A percentile compares a stretch with the other conserved stretches of the same genome.
These are phyloP conservation scores for Panorpa germanica DNA, from an alignment of 2,888 invertebrate species.

Conservation along the genomic window DNA sequence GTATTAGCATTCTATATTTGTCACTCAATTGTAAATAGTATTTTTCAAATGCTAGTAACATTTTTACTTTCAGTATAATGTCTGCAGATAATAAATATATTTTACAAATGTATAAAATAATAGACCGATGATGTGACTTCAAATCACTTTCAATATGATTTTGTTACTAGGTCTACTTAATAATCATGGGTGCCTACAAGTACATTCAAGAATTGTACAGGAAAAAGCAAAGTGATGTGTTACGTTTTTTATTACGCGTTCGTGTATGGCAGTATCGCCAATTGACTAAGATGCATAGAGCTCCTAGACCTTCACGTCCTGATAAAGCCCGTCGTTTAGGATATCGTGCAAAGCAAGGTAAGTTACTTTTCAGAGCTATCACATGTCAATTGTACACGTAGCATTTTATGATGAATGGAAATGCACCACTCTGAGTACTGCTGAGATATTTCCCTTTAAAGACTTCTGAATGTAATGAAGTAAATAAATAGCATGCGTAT, in stretches of 20 bases:
- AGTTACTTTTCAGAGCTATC: constrained; percentile 57
- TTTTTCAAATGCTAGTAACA: no score
- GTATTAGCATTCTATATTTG: no score
- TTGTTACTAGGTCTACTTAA: constrained; percentile 64
- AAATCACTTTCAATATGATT: constrained; percentile 68
- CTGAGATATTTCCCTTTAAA: not conserved
- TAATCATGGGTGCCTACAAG: constrained; percentile 97
- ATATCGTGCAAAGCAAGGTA: constrained; percentile 96
- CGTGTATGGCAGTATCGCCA: constrained; percentile 99
- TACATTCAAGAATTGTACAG: constrained; percentile 98
- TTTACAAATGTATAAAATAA: no score
- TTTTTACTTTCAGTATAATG: no score
- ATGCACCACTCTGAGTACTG: constrained; percentile 18
- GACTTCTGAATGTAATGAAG: not conserved
- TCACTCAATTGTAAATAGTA: no score
- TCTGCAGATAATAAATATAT: no score
- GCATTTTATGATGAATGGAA: no score
- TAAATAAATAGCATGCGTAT: not conserved
- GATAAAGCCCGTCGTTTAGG: constrained; percentile 97
- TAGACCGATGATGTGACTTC: constrained; percentile 41
- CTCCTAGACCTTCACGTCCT: constrained; percentile 88
- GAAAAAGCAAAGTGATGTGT: constrained; percentile 99
- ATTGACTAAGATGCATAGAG: constrained; percentile 86
- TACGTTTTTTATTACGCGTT: constrained; percentile 89
- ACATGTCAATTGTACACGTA: no score